Conservation (phyloP, 1,140 invertebrate genomes). For the Calephelis virginiensis region DNA sequence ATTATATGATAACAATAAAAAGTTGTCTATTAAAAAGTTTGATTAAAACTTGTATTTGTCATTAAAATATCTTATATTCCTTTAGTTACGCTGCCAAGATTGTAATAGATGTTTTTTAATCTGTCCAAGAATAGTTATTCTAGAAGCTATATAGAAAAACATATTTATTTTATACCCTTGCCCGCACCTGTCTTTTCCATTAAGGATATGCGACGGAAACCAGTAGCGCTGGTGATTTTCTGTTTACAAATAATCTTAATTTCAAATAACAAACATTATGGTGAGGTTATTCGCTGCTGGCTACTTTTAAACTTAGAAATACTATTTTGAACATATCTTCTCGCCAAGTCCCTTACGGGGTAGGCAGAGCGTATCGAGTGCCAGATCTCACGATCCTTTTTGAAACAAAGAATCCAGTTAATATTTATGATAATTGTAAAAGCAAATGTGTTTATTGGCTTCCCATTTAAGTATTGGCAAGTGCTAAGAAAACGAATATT, state of each 20-base stretch:
- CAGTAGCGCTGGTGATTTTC: not conserved
- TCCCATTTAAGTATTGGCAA: too few species aligned
- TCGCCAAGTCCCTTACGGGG: too few species aligned
- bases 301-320: not conserved
- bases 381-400: too few species aligned
- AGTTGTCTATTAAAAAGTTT: not conserved
- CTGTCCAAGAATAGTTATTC: conserved; percentile 2
- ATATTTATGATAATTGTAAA: too few species aligned
- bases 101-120: conserved; percentile 21
- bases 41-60: not conserved
- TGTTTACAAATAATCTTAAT: conserved; percentile 15
- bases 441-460: too few species aligned
- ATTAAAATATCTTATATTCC: not conserved
- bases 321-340: not conserved
- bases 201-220: conserved; percentile 19
- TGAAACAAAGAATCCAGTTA: too few species aligned
- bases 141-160: conserved; percentile 27
- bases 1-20: too few species aligned
- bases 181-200: conserved; percentile 25
- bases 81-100: conserved; percentile 6
- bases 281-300: not conserved
- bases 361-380: too few species aligned
- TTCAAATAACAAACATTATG: conserved; percentile 9
- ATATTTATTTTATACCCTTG: conserved; percentile 24
- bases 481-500: too few species aligned